Evolutionary conservation across 1,140 invertebrate genomes (phyloP).

Genomic region (Triops cancriformis): DNA sequence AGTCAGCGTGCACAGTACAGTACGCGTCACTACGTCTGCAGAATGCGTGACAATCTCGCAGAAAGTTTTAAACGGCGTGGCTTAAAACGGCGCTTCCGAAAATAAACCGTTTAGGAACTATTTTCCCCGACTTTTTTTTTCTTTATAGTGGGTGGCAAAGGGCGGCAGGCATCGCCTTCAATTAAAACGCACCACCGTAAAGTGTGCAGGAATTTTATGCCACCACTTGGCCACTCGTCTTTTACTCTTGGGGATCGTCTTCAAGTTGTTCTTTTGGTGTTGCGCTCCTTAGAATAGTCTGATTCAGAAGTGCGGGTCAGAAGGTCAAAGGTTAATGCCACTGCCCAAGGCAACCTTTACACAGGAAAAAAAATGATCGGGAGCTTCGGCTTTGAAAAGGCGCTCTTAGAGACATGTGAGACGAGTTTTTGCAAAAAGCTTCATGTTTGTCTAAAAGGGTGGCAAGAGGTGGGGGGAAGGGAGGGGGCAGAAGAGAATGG

Average conservation of each 20-base stretch:
- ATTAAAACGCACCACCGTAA: background rate
- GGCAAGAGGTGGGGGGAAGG: background rate
- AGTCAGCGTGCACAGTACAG: background rate
- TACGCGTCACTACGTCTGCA: constrained; percentile 1
- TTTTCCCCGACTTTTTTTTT: background rate
- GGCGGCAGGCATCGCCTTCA: background rate
- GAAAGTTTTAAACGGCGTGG: background rate
- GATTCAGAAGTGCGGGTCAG: background rate
- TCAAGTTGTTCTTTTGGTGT: background rate
- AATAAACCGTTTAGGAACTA: background rate
- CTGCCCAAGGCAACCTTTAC: background rate
- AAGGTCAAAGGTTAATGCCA: constrained; percentile 4
- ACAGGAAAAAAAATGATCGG: background rate
- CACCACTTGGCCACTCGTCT: background rate
- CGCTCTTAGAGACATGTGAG: background rate
- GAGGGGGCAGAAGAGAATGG: background rate
- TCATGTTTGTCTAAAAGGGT: background rate
- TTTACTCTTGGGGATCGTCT: background rate
- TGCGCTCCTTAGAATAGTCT: background rate
- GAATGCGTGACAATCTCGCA: background rate
- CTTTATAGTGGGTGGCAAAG: background rate
- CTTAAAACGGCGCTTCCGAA: background rate
- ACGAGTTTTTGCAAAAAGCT: constrained; percentile 3
- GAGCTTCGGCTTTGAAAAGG: background rate
- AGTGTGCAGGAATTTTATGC: constrained; percentile 3